Evolutionary conservation across 2,797 vertebrate species (phyloP), one percentile per base, ranked within the genome.

Genomic region (Glossophaga mutica): DNA sequence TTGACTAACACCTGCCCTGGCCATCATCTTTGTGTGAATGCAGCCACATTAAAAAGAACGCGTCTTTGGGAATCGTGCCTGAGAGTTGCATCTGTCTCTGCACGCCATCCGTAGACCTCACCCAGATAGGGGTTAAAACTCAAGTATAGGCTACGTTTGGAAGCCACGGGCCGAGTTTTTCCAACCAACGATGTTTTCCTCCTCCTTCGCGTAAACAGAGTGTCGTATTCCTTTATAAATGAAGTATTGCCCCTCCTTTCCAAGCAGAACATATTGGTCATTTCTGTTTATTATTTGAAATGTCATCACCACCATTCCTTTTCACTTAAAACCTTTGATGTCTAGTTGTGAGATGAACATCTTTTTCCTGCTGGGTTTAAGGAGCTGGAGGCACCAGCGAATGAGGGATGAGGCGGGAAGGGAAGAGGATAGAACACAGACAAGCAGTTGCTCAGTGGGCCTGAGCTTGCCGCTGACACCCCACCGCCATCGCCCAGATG

Each of bases 211-310:
- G 6, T 9, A 37, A 50, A 44, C 29, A 39, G 10, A 39, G 22
- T 46, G 18, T 6, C 57, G 74, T 74, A 12, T 62, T 68, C 76
- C n/a, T 74, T 57, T 81, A 24, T 42, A 67, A 95, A 37, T 15
- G 16, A 78, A 68, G 4, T 48, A 1, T 65, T 32, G 29, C 46
- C 8, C 12, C 14, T 55, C 15, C 5, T 50, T 11, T 62, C 26
- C 67, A 65, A 32, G 18, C 70, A 62, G n/a, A 22, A 26, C 9
- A 11, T 7, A 10, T 32, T 44, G 22, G 6, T 92, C n/a, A 1
- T 71, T 92, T 87, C 74, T 70, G 57, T 71, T 77, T 57, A 48
- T 77, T 74, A 29, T 59, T 57, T 81, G 65, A 88, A 87, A 71
- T 55, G 29, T 73, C 15, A 1, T 44, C 55, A 46, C 32, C 22